Evolutionary conservation across 2,797 vertebrate genomes (phyloP).

Genomic region (Agapornis canus): DNA sequence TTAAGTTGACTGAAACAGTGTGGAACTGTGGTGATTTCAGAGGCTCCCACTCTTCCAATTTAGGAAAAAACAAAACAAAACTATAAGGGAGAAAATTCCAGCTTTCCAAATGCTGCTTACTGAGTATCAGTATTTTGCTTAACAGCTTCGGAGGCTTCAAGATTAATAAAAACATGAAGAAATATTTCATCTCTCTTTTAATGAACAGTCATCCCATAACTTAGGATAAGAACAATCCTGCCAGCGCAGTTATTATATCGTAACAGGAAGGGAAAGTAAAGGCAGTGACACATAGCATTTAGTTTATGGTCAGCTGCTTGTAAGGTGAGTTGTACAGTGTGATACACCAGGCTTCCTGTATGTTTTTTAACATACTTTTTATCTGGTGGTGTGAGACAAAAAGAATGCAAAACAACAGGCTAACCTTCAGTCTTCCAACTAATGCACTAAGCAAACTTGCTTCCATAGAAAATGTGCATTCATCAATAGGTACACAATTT

Average conservation of each 20-base stretch:
- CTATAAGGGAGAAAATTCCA: neutral
- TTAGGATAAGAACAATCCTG: neutral
- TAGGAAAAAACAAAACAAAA: rapidly evolving
- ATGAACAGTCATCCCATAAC: neutral
- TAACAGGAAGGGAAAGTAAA: neutral
- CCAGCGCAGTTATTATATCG: neutral
- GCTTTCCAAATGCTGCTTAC: neutral
- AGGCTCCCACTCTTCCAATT: neutral
- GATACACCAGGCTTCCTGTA: neutral
- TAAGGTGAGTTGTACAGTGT: neutral
- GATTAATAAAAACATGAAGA: neutral
- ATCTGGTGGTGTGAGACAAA: neutral
- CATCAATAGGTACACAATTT: neutral
- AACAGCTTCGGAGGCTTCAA: neutral
- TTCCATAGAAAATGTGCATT: neutral
- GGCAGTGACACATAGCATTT: rapidly evolving
- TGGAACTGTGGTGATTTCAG: neutral
- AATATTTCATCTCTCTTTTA: neutral
- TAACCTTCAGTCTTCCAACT: neutral
- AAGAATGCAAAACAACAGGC: neutral
- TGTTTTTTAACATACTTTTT: neutral
- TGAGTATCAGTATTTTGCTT: neutral
- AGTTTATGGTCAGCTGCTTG: neutral
- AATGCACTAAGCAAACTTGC: neutral
- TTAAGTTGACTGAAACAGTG: slow-evolving; percentile 14